These are phyloP conservation scores for Zhuqinia jingwanae DNA, from an alignment of 2,888 invertebrate genomes.

Conservation along the genomic window DNA sequence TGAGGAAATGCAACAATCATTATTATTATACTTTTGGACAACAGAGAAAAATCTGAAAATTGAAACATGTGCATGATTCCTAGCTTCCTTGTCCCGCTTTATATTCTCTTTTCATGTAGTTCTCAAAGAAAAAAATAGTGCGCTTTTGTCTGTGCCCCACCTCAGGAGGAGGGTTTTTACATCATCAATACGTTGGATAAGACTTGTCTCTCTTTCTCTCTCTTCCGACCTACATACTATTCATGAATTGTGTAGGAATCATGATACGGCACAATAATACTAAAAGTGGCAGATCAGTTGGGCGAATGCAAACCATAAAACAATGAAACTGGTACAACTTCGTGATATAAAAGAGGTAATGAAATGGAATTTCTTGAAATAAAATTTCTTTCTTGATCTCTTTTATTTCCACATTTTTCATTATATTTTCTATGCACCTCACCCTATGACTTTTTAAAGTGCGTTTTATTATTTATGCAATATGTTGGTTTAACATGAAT, in stretches of 20 bases:
- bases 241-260: background rate
- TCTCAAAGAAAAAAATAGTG: constrained; percentile 31
- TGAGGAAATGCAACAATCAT: too few species aligned
- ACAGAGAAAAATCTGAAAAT: background rate
- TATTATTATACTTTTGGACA: too few species aligned
- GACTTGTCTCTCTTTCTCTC: constrained; percentile 12
- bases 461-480: too few species aligned
- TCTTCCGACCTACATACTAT: constrained; percentile 1
- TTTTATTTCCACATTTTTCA: too few species aligned
- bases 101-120: constrained; percentile 22
- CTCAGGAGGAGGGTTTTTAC: constrained; percentile 43
- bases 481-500: too few species aligned
- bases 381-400: too few species aligned
- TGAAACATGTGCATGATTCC: constrained; percentile 24
- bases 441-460: too few species aligned
- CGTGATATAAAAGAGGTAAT: background rate
- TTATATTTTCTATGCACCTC: too few species aligned
- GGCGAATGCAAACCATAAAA: background rate
- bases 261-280: background rate
- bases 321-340: background rate
- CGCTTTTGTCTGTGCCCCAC: constrained; percentile 58
- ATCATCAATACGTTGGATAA: constrained; percentile 1
- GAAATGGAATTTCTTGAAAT: too few species aligned
- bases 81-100: constrained; percentile 27
- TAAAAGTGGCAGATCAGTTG: background rate